Evolutionary conservation across 2,797 vertebrate genomes (phyloP), one percentile per base, ranked within the genome.

Genomic region (Yasuhikotakia modesta): DNA sequence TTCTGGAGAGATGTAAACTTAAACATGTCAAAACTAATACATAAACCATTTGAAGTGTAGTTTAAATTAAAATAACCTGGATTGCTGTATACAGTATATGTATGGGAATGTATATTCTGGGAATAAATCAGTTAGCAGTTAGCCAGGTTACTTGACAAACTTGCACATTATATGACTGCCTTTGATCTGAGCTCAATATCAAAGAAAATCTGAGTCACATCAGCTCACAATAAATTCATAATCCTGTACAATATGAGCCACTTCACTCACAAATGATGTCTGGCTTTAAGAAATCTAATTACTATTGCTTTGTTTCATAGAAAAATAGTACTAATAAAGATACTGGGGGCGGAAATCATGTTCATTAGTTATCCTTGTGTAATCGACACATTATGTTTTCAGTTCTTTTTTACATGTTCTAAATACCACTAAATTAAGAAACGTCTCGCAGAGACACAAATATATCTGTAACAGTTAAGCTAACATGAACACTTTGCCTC

Each of bases 251-350:
- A 53, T 11, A 52, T 39, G 3, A 32, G 21, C 45, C 60, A 58
- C 46, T 48, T 73, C 48, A 27, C 57, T 21, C 46, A 30, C 48
- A 73, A 73, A 77, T 58, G 52, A 61, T 35, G 63, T 63, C 67
- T 48, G 48, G 16, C 58, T 79, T 52, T 32, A 80, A 78, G 27
- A 21, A 79, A 65, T 30, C 32, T n/a, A 72, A 79, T 81, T 79
- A 78, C 30, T 43, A 3, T 14, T 22, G 57, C 27, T 5, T 70
- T 52, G 57, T 61, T 52, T 60, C 19, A 24, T 27, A 14, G 2
- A 27, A 21, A 46, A 53, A 61, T 35, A 4, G 1, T 73, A 14
- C 13, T 63, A n/a, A 74, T 39, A 65, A 6, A 70, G n/a, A 65
- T 3, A 14, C 12, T 3, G 57, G 46, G 64, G 74, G 48, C 14